Evolutionary conservation across 1,140 invertebrate species (phyloP).

Genomic region (Bombus confusus): DNA sequence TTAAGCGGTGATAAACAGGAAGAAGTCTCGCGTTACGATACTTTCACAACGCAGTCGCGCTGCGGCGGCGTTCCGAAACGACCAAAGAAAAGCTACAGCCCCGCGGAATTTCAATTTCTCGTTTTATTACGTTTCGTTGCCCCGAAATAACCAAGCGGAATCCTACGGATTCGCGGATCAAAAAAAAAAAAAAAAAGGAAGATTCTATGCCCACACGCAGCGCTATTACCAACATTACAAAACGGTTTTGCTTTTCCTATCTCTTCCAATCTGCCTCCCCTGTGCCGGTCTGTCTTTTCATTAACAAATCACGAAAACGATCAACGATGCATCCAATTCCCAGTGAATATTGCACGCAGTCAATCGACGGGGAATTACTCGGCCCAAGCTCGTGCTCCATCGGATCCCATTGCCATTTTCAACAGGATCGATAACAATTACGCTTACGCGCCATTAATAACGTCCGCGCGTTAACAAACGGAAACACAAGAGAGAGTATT

Average conservation of each 20-base stretch:
- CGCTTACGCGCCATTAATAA: conserved; percentile 16
- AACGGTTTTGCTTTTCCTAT: neutral
- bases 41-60: neutral
- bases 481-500: neutral
- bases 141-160: neutral
- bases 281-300: too few relatives aligned
- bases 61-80: neutral
- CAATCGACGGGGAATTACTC: neutral
- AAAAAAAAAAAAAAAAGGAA: neutral
- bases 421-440: neutral
- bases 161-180: too few relatives aligned
- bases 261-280: too few relatives aligned
- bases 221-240: neutral
- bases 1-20: too few relatives aligned
- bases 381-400: too few relatives aligned
- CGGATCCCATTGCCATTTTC: neutral
- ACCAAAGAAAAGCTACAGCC: neutral
- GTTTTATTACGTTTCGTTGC: neutral
- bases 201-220: neutral
- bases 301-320: neutral
- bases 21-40: too few relatives aligned
- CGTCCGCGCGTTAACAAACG: conserved; percentile 8
- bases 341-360: neutral
- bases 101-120: neutral
- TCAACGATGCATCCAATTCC: neutral